Conservation (phyloP, 2,113 vertebrate genomes). For the Octodon degus region DNA sequence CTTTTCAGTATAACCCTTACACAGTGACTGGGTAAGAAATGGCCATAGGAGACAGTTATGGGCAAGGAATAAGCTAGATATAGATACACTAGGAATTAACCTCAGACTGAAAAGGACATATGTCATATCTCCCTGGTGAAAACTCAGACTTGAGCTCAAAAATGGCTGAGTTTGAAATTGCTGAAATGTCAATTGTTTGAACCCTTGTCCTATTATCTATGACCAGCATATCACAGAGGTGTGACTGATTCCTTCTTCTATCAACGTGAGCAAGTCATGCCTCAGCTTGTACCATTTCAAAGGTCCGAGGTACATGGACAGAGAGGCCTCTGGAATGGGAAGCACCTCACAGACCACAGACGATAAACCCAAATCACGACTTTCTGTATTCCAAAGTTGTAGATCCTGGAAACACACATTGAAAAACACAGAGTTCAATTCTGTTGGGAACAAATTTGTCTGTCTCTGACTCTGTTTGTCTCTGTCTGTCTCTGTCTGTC, state of each 20-base stretch:
- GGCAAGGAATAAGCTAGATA: background rate
- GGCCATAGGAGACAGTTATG: background rate
- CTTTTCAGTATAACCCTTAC: background rate
- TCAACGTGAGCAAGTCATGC: background rate
- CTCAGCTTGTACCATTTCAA: background rate
- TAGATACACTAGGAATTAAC: background rate
- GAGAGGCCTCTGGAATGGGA: background rate
- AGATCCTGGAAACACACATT: background rate
- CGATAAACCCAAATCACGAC: too few species aligned
- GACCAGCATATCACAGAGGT: background rate
- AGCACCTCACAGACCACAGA: background rate
- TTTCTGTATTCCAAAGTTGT: background rate
- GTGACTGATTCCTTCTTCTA: background rate
- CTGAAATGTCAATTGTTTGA: background rate
- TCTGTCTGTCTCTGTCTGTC: too few species aligned
- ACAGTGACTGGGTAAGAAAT: background rate
- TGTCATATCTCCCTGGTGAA: background rate
- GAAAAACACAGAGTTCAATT: background rate
- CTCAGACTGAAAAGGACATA: background rate
- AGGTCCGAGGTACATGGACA: background rate
- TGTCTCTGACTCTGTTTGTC: too few species aligned
- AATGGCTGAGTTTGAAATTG: background rate
- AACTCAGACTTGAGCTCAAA: background rate
- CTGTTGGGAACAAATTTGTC: too few species aligned
- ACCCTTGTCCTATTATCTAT: background rate